Conservation (phyloP, 2,797 vertebrate species). For the Chanos chanos region DNA sequence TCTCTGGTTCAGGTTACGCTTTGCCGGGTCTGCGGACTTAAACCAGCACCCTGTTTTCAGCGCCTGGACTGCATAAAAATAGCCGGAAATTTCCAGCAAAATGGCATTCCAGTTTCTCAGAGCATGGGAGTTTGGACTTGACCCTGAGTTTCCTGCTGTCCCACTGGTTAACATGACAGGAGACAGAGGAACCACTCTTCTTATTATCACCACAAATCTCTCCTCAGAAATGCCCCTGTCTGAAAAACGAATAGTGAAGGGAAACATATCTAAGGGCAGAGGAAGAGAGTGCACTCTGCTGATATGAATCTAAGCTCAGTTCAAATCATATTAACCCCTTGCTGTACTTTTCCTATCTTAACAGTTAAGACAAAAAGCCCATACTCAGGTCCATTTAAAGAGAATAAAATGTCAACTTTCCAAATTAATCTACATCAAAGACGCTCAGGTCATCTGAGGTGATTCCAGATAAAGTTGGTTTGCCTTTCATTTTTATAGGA, state of each 20-base stretch:
- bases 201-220: constrained; percentile 36
- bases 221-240: constrained; percentile 15
- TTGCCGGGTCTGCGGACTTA: background rate
- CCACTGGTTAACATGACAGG: constrained; percentile 39
- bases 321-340: too few relatives aligned
- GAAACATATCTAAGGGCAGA: background rate
- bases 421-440: too few relatives aligned
- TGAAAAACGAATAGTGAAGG: constrained; percentile 1
- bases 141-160: constrained; percentile 30
- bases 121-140: constrained; percentile 6
- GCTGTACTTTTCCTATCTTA: too few relatives aligned
- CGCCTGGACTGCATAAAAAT: constrained; percentile 2
- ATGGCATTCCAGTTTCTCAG: background rate
- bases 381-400: too few relatives aligned
- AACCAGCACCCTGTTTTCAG: background rate
- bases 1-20: background rate
- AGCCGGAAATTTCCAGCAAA: background rate
- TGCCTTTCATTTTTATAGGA: too few relatives aligned
- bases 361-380: too few relatives aligned
- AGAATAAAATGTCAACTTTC: too few relatives aligned
- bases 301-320: background rate
- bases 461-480: too few relatives aligned
- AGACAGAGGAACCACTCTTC: constrained; percentile 34
- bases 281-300: constrained; percentile 3
- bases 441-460: too few relatives aligned